These are phyloP conservation scores for Dicyrtoma fusca DNA, from an alignment of 2,888 invertebrate genomes.

Conservation along the genomic window DNA sequence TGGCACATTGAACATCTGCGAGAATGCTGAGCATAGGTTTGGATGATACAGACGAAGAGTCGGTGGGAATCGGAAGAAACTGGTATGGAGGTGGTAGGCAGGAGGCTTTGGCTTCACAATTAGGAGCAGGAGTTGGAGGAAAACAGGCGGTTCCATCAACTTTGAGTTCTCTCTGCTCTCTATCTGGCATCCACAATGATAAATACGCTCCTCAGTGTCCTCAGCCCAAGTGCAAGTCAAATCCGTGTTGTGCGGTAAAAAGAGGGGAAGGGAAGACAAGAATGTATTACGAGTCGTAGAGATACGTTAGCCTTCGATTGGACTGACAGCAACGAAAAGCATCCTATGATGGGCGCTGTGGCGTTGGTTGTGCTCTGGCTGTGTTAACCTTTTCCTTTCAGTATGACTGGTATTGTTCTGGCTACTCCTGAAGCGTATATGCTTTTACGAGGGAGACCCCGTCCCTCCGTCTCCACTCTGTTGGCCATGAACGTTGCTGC, in stretches of 20 bases:
- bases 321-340: too few species aligned
- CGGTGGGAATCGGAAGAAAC: conserved; percentile 23
- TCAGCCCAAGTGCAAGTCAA: background rate
- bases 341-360: too few species aligned
- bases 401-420: background rate
- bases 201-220: too few species aligned
- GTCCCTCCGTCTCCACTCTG: conserved; percentile 27
- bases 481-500: conserved; percentile 17
- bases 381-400: background rate
- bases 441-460: conserved; percentile 20
- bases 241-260: background rate
- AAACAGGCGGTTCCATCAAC: conserved; percentile 22
- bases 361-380: too few species aligned
- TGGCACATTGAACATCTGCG: too few species aligned
- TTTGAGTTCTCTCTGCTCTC: background rate
- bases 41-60: too few species aligned
- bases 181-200: too few species aligned
- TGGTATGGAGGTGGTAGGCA: background rate
- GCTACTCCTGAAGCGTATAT: conserved; percentile 2
- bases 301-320: background rate
- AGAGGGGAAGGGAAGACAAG: background rate
- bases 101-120: background rate
- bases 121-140: background rate
- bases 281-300: background rate
- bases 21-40: too few species aligned